Conservation (phyloP, 2,797 vertebrate genomes). For the Acanthopagrus latus region DNA sequence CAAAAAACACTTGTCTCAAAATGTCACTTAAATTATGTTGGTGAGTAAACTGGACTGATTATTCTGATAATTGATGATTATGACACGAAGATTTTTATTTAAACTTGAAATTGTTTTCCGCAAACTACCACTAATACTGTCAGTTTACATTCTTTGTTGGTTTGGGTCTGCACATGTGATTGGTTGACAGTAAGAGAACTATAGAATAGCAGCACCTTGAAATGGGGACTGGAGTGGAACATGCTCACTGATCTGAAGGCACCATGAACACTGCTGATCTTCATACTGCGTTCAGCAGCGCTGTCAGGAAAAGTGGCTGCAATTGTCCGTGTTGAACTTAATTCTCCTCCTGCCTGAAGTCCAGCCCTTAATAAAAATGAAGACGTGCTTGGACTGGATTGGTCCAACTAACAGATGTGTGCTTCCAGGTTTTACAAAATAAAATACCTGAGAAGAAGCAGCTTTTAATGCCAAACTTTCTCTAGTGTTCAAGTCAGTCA, state of each 20-base stretch:
- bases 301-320: slow-evolving; percentile 59
- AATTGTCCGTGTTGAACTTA: slow-evolving; percentile 37
- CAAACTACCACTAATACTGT: too few relatives aligned
- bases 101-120: too few relatives aligned
- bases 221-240: slow-evolving; percentile 17
- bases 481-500: slow-evolving; percentile 48
- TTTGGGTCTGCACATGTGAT: background rate
- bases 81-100: too few relatives aligned
- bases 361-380: slow-evolving; percentile 15
- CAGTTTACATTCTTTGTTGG: background rate
- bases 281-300: background rate
- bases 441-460: slow-evolving; percentile 31
- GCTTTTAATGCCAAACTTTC: slow-evolving; percentile 47
- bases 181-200: background rate
- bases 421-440: slow-evolving; percentile 1
- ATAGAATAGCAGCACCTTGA: background rate
- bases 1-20: too few relatives aligned
- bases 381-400: background rate
- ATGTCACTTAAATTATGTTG: too few relatives aligned
- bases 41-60: too few relatives aligned
- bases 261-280: background rate
- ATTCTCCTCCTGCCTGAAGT: slow-evolving; percentile 17
- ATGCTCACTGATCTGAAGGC: slow-evolving; percentile 20
- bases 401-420: background rate
- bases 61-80: too few relatives aligned